phyloP scores from a whole-genome alignment of 2,113 vertebrate genomes.

The Cnemophilus loriae region DNA sequence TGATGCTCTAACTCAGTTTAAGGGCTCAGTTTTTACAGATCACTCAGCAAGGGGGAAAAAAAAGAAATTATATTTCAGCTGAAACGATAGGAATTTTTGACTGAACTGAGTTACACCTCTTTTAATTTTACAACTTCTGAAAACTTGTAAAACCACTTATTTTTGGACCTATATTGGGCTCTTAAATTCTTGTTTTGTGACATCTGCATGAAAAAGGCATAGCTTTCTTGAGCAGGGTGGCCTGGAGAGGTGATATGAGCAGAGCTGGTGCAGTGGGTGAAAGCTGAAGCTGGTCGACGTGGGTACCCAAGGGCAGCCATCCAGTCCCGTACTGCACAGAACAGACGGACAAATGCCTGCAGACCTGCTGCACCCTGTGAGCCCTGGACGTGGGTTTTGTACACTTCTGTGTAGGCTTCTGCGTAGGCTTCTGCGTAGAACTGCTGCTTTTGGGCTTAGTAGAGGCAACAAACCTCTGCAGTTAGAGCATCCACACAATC shows the following conservation, averaged over 20 bases:
- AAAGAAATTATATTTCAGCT: not conserved
- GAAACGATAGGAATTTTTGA: not conserved
- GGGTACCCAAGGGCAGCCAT: not conserved
- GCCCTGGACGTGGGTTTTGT: not conserved
- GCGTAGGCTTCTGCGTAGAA: not conserved
- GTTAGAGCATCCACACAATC: not conserved
- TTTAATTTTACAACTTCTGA: not conserved
- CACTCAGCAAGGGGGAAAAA: not conserved
- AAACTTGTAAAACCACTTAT: not conserved
- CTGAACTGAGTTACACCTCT: not conserved
- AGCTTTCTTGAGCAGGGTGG: not conserved
- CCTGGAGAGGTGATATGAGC: fast-evolving
- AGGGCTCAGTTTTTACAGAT: not conserved
- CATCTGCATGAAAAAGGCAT: not conserved
- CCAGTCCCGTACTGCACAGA: fast-evolving
- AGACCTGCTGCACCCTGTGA: not conserved
- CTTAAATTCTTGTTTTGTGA: not conserved
- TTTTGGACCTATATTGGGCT: not conserved
- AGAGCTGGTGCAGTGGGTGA: not conserved
- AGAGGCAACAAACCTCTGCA: not conserved
- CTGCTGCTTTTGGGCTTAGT: not conserved
- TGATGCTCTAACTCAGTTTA: not conserved
- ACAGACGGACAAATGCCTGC: not conserved
- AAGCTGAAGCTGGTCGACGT: fast-evolving
- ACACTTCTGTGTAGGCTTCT: not conserved